Percentiles rank a stretch among this genome's conserved stretches.
Conservation (phyloP, 1,140 invertebrate genomes). For the Sycobia sp. region DNA sequence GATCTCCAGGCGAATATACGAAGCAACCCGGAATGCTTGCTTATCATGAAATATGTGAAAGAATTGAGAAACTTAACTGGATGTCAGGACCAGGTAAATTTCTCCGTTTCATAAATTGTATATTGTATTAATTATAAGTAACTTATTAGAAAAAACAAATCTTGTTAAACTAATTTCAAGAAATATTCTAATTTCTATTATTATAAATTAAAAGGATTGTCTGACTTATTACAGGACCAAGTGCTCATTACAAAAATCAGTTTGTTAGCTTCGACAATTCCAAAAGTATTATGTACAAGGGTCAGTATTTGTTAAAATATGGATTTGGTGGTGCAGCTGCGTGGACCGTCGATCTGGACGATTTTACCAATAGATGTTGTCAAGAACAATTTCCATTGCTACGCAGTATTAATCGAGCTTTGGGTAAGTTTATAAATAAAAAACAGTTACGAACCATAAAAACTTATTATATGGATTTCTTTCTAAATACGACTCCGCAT, state of each 20-base stretch:
- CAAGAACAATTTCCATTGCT: constrained; percentile 76
- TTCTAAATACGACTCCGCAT: no score
- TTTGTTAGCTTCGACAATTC: constrained; percentile 91
- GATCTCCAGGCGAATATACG: constrained; percentile 80
- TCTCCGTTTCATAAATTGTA: no score
- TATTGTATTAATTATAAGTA: background rate
- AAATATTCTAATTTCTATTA: no score
- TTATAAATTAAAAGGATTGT: no score
- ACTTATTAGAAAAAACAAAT: background rate
- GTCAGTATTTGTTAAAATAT: constrained; percentile 72
- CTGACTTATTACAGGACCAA: constrained; percentile 67
- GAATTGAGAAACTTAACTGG: constrained; percentile 62
- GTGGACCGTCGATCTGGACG: constrained; percentile 92
- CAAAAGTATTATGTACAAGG: constrained; percentile 77
- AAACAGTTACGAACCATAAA: no score
- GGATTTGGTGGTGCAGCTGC: constrained; percentile 81
- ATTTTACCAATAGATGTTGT: constrained; percentile 84
- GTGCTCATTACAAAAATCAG: constrained; percentile 77
- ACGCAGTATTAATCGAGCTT: constrained; percentile 72
- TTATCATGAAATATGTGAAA: constrained; percentile 88
- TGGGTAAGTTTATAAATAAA: constrained; percentile 68
- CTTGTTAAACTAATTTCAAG: no score
- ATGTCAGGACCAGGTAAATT: constrained; percentile 43
- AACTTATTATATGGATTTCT: no score
- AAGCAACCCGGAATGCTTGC: constrained; percentile 87